phyloP scores from a whole-genome alignment of 2,797 vertebrate genomes.

The Pogoniulus pusillus region DNA sequence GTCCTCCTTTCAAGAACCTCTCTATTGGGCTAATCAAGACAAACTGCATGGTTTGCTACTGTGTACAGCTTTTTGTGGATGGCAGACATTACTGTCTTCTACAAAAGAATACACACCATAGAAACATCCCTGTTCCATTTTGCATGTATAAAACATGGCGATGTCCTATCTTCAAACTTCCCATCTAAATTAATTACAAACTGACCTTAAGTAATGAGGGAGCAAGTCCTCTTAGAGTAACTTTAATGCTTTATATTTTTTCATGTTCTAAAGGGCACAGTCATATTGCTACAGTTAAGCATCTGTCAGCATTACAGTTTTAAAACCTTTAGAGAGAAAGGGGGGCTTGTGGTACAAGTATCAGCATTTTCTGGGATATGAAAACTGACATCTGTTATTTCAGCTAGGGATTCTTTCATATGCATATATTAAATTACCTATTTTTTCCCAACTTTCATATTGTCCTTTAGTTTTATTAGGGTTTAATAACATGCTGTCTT shows the following conservation, averaged over 20 bases:
- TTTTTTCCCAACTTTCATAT: background rate
- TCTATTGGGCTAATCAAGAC: background rate
- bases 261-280: background rate
- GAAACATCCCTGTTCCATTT: background rate
- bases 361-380: background rate
- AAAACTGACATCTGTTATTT: background rate
- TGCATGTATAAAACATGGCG: background rate
- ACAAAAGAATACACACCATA: background rate
- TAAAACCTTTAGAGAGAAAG: background rate
- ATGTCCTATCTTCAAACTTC: background rate
- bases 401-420: background rate
- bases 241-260: background rate
- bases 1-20: background rate
- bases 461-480: background rate
- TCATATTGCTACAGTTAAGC: background rate
- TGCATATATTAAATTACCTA: background rate
- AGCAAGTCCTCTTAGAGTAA: background rate
- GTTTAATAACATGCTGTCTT: background rate
- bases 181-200: conserved; percentile 16
- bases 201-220: background rate
- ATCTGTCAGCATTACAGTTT: background rate
- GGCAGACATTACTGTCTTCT: background rate
- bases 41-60: background rate
- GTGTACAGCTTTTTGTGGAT: background rate
- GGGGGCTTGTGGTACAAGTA: background rate